These are phyloP conservation scores for Paramacrobiotus metropolitanus DNA, from an alignment of 1,140 invertebrate genomes.

Conservation along the genomic window DNA sequence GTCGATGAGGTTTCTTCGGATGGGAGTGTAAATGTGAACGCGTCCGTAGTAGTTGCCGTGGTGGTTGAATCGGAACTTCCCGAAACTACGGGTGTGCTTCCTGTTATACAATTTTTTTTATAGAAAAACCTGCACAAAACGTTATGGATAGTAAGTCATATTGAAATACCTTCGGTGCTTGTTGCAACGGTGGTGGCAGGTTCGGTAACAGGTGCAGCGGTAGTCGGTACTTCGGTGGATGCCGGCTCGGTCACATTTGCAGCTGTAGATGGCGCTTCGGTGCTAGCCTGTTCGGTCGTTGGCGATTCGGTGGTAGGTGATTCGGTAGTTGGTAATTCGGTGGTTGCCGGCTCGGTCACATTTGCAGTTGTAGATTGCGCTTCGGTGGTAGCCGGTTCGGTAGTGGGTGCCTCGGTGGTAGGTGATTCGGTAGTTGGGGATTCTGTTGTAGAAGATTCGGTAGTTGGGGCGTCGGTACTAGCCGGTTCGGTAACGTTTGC, in stretches of 20 bases:
- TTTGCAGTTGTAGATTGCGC: too few relatives aligned
- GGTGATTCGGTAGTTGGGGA: not conserved
- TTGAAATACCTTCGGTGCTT: too few relatives aligned
- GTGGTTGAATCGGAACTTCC: too few relatives aligned
- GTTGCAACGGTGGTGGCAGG: not conserved
- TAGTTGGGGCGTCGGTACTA: not conserved
- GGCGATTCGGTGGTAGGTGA: not conserved
- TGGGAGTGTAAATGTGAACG: too few relatives aligned
- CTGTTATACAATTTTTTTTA: too few relatives aligned
- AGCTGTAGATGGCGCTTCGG: not conserved
- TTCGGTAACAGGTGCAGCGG: too few relatives aligned
- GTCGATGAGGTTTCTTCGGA: too few relatives aligned
- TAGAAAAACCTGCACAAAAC: too few relatives aligned
- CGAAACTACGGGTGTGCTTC: too few relatives aligned
- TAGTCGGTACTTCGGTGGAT: not conserved
- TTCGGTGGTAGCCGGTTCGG: not conserved
- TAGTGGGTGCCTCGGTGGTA: not conserved
- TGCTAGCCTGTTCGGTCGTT: not conserved
- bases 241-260: not conserved
- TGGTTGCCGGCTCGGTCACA: not conserved
- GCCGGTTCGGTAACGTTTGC: not conserved
- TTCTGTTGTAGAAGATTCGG: not conserved
- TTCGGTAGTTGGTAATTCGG: not conserved
- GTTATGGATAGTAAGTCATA: too few relatives aligned
- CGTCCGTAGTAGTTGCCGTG: not conserved